phyloP scores from a whole-genome alignment of 2,888 invertebrate genomes.

The Drosophila colorata region DNA sequence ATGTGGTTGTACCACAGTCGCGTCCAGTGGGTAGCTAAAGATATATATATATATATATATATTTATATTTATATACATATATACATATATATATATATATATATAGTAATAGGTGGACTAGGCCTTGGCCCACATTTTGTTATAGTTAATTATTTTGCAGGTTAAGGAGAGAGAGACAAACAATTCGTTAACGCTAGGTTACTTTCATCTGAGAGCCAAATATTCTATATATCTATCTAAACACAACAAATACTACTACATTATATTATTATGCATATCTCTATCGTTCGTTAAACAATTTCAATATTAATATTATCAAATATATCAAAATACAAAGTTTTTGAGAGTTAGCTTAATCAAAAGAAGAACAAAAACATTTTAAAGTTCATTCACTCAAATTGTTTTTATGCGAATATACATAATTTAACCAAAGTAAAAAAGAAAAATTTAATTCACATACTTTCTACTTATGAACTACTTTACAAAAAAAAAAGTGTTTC shows the following conservation, averaged over 20 bases:
- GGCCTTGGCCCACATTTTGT: slow-evolving; percentile 59
- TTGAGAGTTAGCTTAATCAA: slow-evolving; percentile 72
- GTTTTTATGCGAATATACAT: slow-evolving; percentile 63
- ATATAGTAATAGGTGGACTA: slow-evolving; percentile 16
- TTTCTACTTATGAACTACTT: slow-evolving; percentile 59
- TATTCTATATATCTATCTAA: slow-evolving; percentile 31
- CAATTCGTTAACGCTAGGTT: slow-evolving; percentile 41
- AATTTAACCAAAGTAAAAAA: slow-evolving; percentile 43
- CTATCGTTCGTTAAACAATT: slow-evolving; percentile 67
- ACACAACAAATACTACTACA: slow-evolving; percentile 28
- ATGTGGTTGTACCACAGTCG: slow-evolving; percentile 20
- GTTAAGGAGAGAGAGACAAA: slow-evolving; percentile 56
- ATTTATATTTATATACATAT: not conserved
- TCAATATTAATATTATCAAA: slow-evolving; percentile 36
- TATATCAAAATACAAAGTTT: slow-evolving; percentile 59
- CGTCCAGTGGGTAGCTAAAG: slow-evolving; percentile 46
- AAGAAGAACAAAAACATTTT: slow-evolving; percentile 29
- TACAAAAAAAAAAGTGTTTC: slow-evolving; percentile 61
- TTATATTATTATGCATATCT: slow-evolving; percentile 49
- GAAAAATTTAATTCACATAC: slow-evolving; percentile 11
- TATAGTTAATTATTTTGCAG: slow-evolving; percentile 49
- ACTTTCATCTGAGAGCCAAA: slow-evolving; percentile 72
- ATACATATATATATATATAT: slow-evolving; percentile 2
- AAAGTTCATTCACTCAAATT: slow-evolving; percentile 68
- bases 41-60: slow-evolving; percentile 1